Conservation (phyloP, 2,797 vertebrate species). For the Arctocebus calabarensis region DNA sequence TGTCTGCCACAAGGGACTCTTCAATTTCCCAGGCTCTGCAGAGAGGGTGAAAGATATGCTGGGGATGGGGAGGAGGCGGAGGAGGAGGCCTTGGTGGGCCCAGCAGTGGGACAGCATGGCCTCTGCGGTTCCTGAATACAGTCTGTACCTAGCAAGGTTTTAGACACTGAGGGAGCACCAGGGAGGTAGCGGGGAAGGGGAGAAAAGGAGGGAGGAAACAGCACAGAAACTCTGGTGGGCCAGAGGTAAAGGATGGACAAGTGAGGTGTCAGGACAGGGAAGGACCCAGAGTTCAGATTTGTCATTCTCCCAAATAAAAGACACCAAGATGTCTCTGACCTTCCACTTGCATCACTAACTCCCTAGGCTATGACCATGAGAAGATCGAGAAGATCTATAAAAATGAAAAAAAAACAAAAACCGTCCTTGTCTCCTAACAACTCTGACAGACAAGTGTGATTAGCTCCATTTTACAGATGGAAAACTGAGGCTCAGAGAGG, state of each 20-base stretch:
- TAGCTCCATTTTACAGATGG: background rate
- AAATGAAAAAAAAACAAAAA: background rate
- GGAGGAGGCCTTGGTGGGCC: background rate
- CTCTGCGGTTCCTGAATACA: fast-evolving
- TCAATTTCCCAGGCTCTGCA: constrained; percentile 75
- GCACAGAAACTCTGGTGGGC: background rate
- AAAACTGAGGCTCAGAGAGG: background rate
- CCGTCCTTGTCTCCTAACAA: background rate
- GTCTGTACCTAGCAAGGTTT: background rate
- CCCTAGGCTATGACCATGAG: background rate
- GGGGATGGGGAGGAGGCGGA: background rate
- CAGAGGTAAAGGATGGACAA: background rate
- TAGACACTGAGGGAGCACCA: background rate
- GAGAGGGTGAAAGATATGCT: background rate
- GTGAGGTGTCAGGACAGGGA: background rate
- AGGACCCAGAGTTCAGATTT: background rate
- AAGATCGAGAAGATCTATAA: background rate
- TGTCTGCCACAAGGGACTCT: constrained; percentile 67
- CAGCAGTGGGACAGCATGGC: background rate
- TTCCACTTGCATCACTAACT: background rate
- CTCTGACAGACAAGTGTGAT: background rate
- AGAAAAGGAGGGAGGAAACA: background rate
- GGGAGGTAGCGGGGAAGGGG: background rate
- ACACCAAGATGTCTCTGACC: background rate
- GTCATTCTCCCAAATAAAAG: constrained; percentile 8